Conservation (phyloP, 2,113 vertebrate genomes). For the Sprattus sprattus region DNA sequence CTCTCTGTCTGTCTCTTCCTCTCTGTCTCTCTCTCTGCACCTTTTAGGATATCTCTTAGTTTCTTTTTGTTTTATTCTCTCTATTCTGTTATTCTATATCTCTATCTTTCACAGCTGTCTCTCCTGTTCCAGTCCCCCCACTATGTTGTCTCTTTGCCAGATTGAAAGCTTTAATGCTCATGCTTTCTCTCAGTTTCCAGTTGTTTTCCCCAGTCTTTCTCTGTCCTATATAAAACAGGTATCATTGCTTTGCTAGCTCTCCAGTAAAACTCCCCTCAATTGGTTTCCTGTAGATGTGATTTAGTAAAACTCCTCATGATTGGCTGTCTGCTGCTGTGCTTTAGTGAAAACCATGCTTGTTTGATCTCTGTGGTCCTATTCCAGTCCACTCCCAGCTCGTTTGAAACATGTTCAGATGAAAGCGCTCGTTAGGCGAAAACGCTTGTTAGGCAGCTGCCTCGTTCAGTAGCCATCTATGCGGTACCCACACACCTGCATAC, state of each 20-base stretch:
- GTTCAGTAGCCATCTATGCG: not conserved
- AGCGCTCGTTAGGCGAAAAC: not conserved
- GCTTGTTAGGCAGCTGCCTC: not conserved
- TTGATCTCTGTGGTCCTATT: not conserved
- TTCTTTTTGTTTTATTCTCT: not conserved
- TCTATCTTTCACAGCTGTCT: too few relatives aligned
- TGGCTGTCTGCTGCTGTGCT: not conserved
- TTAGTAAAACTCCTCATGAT: not conserved
- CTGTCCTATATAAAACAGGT: not conserved
- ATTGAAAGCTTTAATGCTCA: not conserved
- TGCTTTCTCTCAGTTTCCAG: not conserved
- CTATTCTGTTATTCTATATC: too few relatives aligned
- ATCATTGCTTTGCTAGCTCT: not conserved
- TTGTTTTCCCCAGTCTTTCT: not conserved
- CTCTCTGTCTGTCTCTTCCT: not conserved
- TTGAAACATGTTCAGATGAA: conserved; percentile 1
- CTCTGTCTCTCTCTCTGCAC: not conserved
- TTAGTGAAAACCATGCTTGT: not conserved
- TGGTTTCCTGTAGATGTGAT: not conserved
- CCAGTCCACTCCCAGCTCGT: not conserved
- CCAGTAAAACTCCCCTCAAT: not conserved
- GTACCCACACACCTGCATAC: not conserved
- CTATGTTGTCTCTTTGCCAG: not conserved
- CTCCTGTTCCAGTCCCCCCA: not conserved
- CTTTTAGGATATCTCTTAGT: not conserved